These are phyloP conservation scores for Misgurnus anguillicaudatus DNA, from an alignment of 2,113 vertebrate species.

Conservation along the genomic window DNA sequence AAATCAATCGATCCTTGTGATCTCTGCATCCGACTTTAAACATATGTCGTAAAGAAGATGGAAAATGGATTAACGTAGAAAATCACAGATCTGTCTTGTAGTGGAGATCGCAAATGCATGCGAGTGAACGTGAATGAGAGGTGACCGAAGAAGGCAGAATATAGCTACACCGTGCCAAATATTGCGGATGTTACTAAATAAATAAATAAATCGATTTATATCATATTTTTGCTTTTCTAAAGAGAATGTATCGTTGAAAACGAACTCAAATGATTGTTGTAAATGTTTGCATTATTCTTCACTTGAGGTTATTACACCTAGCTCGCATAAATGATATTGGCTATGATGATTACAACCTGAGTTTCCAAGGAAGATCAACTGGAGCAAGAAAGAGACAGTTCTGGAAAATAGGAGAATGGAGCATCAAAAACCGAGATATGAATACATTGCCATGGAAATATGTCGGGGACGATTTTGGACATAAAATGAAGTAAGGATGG, in stretches of 20 bases:
- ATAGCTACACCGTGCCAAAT: slow-evolving; percentile 68
- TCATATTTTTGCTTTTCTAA: slow-evolving; percentile 43
- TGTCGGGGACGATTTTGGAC: slow-evolving; percentile 60
- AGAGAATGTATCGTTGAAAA: slow-evolving; percentile 55
- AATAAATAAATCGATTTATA: slow-evolving; percentile 64
- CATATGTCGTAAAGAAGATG: slow-evolving; percentile 51
- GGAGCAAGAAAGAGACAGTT: slow-evolving; percentile 23
- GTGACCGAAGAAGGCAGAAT: slow-evolving; percentile 59
- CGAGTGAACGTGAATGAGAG: slow-evolving; percentile 59
- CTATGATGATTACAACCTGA: slow-evolving; percentile 60
- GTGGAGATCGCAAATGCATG: slow-evolving; percentile 36
- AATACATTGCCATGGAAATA: slow-evolving; percentile 53
- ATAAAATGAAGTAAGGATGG: slow-evolving; percentile 55
- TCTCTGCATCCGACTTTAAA: slow-evolving; percentile 54
- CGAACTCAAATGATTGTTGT: slow-evolving; percentile 34
- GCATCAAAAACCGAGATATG: slow-evolving; percentile 63
- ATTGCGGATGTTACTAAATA: slow-evolving; percentile 81
- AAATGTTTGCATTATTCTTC: slow-evolving; percentile 41
- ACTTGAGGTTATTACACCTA: slow-evolving; percentile 39
- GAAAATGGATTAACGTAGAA: slow-evolving; percentile 48
- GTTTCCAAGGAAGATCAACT: slow-evolving; percentile 42
- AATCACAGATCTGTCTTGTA: slow-evolving; percentile 48
- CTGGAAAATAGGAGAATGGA: slow-evolving; percentile 45
- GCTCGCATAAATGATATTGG: slow-evolving; percentile 48
- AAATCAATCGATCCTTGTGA: slow-evolving; percentile 44